Conservation (phyloP, 2,888 invertebrate species). For the Drosophila paracracens region DNA sequence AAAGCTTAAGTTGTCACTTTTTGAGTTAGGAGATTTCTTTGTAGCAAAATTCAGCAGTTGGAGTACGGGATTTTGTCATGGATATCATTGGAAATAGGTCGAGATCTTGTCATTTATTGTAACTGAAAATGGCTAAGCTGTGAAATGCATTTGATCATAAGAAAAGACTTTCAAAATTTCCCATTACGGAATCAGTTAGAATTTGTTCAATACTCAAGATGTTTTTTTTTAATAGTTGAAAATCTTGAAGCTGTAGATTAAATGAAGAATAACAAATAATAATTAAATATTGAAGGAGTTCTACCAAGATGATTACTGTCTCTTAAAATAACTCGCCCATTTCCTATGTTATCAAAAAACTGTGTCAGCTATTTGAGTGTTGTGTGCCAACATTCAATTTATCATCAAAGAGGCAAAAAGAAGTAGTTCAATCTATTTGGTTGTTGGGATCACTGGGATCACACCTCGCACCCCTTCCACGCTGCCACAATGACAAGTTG, state of each 20-base stretch:
- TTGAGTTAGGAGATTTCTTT: slow-evolving; percentile 6
- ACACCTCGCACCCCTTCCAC: slow-evolving; percentile 18
- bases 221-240: background rate
- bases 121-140: slow-evolving; percentile 5
- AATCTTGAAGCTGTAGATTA: background rate
- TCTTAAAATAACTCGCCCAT: background rate
- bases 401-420: slow-evolving; percentile 13
- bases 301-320: background rate
- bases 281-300: background rate
- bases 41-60: slow-evolving; percentile 1
- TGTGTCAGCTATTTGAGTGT: slow-evolving; percentile 28
- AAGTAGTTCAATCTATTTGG: slow-evolving; percentile 22
- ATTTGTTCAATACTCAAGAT: background rate
- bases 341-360: background rate
- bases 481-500: slow-evolving; percentile 63
- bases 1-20: slow-evolving; percentile 50
- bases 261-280: background rate
- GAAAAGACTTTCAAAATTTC: background rate
- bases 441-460: slow-evolving; percentile 3
- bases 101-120: background rate
- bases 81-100: slow-evolving; percentile 1
- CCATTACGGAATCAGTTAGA: background rate
- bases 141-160: background rate
- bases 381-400: slow-evolving; percentile 37
- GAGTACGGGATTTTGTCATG: background rate